These are phyloP conservation scores for Chymomyza procnemis DNA, from an alignment of 2,888 invertebrate genomes.

Conservation along the genomic window DNA sequence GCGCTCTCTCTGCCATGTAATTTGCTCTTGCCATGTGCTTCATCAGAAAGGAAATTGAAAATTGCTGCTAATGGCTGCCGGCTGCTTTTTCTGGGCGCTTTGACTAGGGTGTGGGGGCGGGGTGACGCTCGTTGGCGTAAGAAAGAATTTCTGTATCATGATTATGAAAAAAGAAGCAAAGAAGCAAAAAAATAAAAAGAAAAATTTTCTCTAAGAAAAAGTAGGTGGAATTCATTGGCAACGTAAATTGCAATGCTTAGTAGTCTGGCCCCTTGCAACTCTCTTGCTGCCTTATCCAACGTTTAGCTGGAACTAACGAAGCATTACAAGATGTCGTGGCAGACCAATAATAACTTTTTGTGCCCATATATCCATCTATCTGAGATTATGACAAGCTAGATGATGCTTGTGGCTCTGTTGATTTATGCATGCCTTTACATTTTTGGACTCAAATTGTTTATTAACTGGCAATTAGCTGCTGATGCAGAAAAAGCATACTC, in stretches of 20 bases:
- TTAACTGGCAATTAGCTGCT: conserved; percentile 34
- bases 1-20: conserved; percentile 66
- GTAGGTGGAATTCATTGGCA: conserved; percentile 72
- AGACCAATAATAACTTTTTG: neutral
- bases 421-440: conserved; percentile 54
- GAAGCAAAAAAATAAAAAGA: conserved; percentile 18
- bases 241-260: conserved; percentile 55
- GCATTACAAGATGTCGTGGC: conserved; percentile 33
- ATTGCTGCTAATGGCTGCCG: conserved; percentile 70
- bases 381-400: neutral
- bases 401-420: conserved; percentile 18
- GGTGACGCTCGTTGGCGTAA: neutral
- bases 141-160: conserved; percentile 53
- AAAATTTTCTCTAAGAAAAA: conserved; percentile 61
- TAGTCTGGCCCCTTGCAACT: conserved; percentile 7
- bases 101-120: conserved; percentile 16
- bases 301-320: conserved; percentile 47
- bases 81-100: conserved; percentile 47
- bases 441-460: conserved; percentile 34
- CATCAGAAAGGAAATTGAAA: conserved; percentile 78
- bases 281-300: too few relatives aligned
- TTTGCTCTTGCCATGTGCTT: conserved; percentile 78
- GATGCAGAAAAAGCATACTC: neutral
- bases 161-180: conserved; percentile 64
- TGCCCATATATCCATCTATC: neutral